Conservation (phyloP, 2,888 invertebrate genomes). For the Macaria notata region DNA sequence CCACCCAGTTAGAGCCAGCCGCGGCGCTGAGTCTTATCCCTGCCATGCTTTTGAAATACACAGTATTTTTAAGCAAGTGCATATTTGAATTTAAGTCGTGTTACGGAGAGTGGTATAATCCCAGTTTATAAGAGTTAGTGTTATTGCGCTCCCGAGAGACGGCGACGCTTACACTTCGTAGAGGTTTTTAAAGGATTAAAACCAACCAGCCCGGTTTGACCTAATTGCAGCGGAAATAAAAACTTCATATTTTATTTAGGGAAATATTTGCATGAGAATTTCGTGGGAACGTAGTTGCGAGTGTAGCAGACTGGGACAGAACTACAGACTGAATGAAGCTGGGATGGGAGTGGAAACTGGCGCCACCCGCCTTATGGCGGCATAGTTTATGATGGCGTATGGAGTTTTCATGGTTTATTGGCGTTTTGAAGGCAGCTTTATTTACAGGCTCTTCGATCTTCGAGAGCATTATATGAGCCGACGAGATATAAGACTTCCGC, state of each 20-base stretch:
- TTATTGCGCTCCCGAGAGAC: conserved; percentile 58
- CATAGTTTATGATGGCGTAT: no score
- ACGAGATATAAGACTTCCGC: conserved; percentile 20
- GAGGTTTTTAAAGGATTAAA: conserved; percentile 57
- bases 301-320: no score
- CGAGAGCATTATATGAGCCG: conserved; percentile 1
- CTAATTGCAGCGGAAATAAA: conserved; percentile 36
- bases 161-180: conserved; percentile 48
- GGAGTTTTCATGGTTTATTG: no score
- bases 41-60: conserved; percentile 40
- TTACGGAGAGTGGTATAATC: conserved; percentile 59
- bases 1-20: conserved; percentile 8
- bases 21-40: conserved; percentile 29
- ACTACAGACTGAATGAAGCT: no score
- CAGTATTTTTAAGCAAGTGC: conserved; percentile 56
- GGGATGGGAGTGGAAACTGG: no score
- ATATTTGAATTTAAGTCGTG: conserved; percentile 62
- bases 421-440: no score
- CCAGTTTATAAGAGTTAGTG: conserved; percentile 64
- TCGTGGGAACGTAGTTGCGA: conserved; percentile 1
- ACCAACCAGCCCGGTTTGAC: conserved; percentile 43
- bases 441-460: no score
- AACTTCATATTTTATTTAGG: conserved; percentile 21
- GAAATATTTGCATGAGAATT: conserved; percentile 11
- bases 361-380: no score